A percentile compares a stretch with the other conserved stretches of the same genome.
phyloP scores from a whole-genome alignment of 2,888 invertebrate genomes.

The Tinea pellionella region DNA sequence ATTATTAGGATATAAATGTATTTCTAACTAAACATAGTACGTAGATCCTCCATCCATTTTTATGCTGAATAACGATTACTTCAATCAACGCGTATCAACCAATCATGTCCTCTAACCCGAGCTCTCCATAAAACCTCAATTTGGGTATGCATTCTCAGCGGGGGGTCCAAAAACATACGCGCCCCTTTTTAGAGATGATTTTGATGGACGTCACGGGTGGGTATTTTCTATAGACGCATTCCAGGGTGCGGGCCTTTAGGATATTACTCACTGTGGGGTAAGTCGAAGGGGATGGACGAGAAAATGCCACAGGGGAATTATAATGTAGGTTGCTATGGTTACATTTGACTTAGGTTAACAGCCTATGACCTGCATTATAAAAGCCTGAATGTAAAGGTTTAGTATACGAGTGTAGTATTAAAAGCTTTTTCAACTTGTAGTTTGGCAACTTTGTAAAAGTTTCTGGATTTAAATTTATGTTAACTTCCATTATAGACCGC shows the following conservation, averaged over 20 bases:
- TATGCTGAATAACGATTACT: neutral
- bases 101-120: neutral
- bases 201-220: conserved; percentile 13
- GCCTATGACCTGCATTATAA: neutral
- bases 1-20: too few species aligned
- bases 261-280: conserved; percentile 15
- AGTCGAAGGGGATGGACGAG: conserved; percentile 3
- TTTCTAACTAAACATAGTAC: too few species aligned
- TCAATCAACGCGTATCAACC: neutral
- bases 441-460: too few species aligned
- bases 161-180: conserved; percentile 6
- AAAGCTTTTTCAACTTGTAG: too few species aligned
- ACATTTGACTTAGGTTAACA: neutral
- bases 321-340: conserved; percentile 8
- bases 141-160: neutral
- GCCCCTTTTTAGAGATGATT: conserved; percentile 14
- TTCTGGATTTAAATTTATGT: too few species aligned
- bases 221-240: conserved; percentile 10
- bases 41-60: too few species aligned
- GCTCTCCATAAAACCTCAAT: neutral
- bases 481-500: too few species aligned
- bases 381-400: too few species aligned
- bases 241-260: conserved; percentile 10
- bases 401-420: too few species aligned
- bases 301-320: conserved; percentile 11